Evolutionary conservation across 2,113 vertebrate genomes (phyloP), one percentile per base, ranked within the genome.

Genomic region (Sula dactylatra): DNA sequence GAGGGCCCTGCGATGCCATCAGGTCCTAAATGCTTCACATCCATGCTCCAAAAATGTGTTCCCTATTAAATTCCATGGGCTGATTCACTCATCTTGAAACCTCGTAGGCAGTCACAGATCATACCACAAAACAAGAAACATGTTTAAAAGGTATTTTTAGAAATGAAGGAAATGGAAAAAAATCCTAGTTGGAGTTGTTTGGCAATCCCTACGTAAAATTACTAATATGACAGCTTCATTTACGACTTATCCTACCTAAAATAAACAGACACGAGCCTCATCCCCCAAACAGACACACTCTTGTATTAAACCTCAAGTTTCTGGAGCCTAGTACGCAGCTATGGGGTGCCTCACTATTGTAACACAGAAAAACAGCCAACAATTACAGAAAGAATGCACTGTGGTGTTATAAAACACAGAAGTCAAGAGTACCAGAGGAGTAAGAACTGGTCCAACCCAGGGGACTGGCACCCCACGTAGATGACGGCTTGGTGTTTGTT

Each of bases 381-480:
- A 56, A 7, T 3, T 24, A 5, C 16, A 15, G 44, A 13, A 27
- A 44, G 55, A 7, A 20, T 7, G 49, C 45, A 15, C 22, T 14
- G 47, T 9, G 42, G 16, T 29, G 31, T 36, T n/a, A 38, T 0
- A 50, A 12, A 47, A 45, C 6, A 45, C 11, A 36, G 58, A 71
- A 83, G 27, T 13, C 5, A 78, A 15, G 55, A 50, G 92, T 97
- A 99, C 99, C 99, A 61, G 99, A 99, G 94, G 99, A 98, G 97
- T 99, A 99, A 61, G 99, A 99, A 97, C 98, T 98, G 97, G 98
- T 99, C 99, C 99, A 99, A 93, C 99, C 98, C 86, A 99, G 98
- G 6, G 99, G 99, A 97, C 98, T 99, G 91, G 99, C 98, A 26
- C 99, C 99, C 99, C 99, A 99, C 10, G 99, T 99, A 77, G 99